Evolutionary conservation across 2,888 invertebrate species (phyloP).

Genomic region (Gnatocerus cornutus): DNA sequence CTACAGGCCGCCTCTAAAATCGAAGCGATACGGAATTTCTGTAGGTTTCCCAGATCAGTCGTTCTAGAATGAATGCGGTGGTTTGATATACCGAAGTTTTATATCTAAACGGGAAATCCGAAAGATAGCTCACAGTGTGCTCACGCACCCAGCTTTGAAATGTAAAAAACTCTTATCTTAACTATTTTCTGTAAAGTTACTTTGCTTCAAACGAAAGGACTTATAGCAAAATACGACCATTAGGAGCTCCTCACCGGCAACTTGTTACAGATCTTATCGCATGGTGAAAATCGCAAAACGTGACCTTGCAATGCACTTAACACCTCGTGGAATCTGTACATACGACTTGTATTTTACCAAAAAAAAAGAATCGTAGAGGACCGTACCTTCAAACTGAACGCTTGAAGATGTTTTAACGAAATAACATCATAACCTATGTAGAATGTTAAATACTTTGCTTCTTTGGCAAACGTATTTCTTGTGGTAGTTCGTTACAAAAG

Average conservation of each 20-base stretch:
- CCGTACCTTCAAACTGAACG: neutral
- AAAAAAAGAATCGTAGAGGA: slow-evolving; percentile 2
- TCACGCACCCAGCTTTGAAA: slow-evolving; percentile 61
- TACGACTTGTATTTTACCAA: slow-evolving; percentile 51
- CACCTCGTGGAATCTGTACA: slow-evolving; percentile 64
- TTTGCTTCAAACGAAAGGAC: slow-evolving; percentile 63
- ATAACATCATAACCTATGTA: too few species aligned
- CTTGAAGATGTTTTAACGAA: neutral
- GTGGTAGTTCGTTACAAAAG: slow-evolving; percentile 1
- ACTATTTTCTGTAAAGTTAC: slow-evolving; percentile 64
- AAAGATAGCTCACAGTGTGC: slow-evolving; percentile 56
- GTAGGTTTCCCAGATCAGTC: neutral
- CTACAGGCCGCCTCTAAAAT: too few species aligned
- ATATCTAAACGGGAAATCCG: slow-evolving; percentile 57
- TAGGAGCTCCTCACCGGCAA: slow-evolving; percentile 68
- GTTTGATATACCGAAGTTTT: slow-evolving; percentile 52
- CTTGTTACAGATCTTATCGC: slow-evolving; percentile 70
- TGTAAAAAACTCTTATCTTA: slow-evolving; percentile 63
- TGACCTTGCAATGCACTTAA: slow-evolving; percentile 69
- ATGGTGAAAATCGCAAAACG: slow-evolving; percentile 67
- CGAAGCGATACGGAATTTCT: neutral
- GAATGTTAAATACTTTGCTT: neutral
- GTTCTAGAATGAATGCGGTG: slow-evolving; percentile 34
- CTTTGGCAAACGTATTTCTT: too few species aligned
- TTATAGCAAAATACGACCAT: slow-evolving; percentile 67